A percentile compares a stretch with the other conserved stretches of the same genome.
phyloP scores from a whole-genome alignment of 2,888 invertebrate genomes.

The Crematogaster levior region DNA sequence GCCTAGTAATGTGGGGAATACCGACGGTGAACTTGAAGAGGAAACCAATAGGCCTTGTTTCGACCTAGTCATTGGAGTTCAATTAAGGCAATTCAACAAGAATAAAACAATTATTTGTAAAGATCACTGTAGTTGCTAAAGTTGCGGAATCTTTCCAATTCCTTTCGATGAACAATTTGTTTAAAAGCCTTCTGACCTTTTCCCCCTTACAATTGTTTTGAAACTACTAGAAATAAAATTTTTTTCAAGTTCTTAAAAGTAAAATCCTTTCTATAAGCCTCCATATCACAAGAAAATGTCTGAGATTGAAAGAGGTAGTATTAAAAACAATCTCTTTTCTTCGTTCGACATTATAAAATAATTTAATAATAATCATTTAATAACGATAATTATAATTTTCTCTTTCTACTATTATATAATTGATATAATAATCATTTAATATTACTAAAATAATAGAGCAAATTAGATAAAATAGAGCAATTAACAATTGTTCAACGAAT shows the following conservation, averaged over 20 bases:
- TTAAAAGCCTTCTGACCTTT: too few relatives aligned
- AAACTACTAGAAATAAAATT: not conserved
- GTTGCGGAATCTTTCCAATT: not conserved
- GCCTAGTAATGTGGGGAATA: slow-evolving; percentile 54
- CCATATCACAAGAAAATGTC: not conserved
- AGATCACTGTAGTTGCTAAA: not conserved
- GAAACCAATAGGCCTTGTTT: slow-evolving; percentile 67
- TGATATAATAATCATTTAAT: not conserved
- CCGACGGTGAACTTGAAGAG: slow-evolving; percentile 59
- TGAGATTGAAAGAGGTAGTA: not conserved
- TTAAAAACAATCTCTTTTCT: not conserved
- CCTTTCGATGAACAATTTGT: not conserved
- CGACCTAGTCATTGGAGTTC: slow-evolving; percentile 78
- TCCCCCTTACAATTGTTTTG: too few relatives aligned
- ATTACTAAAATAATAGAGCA: not conserved
- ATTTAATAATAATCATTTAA: too few relatives aligned
- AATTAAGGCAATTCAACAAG: slow-evolving; percentile 70
- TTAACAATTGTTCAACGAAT: not conserved
- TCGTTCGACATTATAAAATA: slow-evolving; percentile 1
- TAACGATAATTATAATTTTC: not conserved
- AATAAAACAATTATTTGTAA: not conserved
- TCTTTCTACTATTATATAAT: not conserved
- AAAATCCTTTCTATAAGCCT: not conserved
- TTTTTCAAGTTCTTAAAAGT: not conserved
- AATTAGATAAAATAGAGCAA: not conserved